phyloP scores from a whole-genome alignment of 2,888 invertebrate genomes.

The Drosophila formosana region DNA sequence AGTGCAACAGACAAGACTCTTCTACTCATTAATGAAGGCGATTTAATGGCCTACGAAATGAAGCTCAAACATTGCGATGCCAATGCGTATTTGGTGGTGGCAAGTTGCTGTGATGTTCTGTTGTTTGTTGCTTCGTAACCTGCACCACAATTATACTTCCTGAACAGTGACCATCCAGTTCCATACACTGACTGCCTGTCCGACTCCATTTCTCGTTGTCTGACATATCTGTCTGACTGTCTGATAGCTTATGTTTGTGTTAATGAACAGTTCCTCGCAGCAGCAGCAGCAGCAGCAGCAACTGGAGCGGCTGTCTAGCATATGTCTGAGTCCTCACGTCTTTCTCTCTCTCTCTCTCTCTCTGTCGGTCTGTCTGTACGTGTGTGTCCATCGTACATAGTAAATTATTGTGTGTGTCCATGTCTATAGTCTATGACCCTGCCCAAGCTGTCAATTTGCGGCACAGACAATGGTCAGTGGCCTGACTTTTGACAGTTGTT shows the following conservation, averaged over 20 bases:
- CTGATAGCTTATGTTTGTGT: constrained; percentile 77
- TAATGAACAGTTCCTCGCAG: constrained; percentile 66
- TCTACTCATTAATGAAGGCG: constrained; percentile 53
- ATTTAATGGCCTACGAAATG: constrained; percentile 66
- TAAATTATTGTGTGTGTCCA: constrained; percentile 75
- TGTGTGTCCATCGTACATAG: constrained; percentile 70
- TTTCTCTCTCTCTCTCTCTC: neutral
- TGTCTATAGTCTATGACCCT: constrained; percentile 32
- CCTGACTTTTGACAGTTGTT: constrained; percentile 75
- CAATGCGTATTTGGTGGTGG: constrained; percentile 3
- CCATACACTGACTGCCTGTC: constrained; percentile 20
- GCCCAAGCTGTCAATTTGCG: constrained; percentile 66
- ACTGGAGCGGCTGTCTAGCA: constrained; percentile 57
- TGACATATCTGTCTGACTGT: constrained; percentile 30
- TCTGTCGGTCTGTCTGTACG: neutral
- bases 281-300: constrained; percentile 30
- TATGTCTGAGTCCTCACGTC: constrained; percentile 46
- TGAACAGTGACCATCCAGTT: constrained; percentile 25
- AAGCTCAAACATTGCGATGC: constrained; percentile 41
- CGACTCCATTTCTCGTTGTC: constrained; percentile 16
- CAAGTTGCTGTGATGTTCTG: constrained; percentile 28
- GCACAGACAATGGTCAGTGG: constrained; percentile 29
- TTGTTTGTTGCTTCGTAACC: constrained; percentile 13
- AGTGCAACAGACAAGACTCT: constrained; percentile 31
- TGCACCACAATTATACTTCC: constrained; percentile 12